Percentiles rank a stretch among this genome's conserved stretches.
Conservation (phyloP, 1,140 invertebrate species). For the Papilio machaon region DNA sequence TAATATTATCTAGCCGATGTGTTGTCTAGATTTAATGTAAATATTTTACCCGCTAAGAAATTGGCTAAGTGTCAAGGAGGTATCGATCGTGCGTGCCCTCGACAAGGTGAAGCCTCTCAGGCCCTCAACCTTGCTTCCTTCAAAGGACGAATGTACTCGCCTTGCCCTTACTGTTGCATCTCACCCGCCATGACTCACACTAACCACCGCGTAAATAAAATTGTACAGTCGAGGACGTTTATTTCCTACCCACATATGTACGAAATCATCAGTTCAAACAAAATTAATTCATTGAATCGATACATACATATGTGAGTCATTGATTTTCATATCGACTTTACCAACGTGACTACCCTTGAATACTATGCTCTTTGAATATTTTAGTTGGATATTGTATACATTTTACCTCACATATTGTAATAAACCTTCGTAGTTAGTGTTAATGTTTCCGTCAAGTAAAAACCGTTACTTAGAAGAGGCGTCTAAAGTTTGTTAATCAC, state of each 20-base stretch:
- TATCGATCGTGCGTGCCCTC: slow-evolving; percentile 15
- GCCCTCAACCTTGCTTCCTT: slow-evolving; percentile 25
- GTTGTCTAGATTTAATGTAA: not conserved
- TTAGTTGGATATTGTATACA: not conserved
- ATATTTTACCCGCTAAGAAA: not conserved
- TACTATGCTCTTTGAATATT: not conserved
- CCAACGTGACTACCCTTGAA: slow-evolving; percentile 3
- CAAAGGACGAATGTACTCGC: slow-evolving; percentile 13
- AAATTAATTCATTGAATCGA: not conserved
- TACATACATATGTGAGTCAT: slow-evolving; percentile 17
- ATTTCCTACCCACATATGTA: not conserved
- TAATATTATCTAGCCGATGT: too few relatives aligned
- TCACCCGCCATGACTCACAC: not conserved
- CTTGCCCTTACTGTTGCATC: not conserved
- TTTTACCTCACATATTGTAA: not conserved
- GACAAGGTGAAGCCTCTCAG: slow-evolving; percentile 23
- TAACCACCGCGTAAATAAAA: too few relatives aligned
- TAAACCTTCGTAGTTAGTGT: not conserved
- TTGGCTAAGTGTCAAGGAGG: not conserved
- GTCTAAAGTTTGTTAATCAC: too few relatives aligned
- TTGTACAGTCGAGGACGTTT: not conserved
- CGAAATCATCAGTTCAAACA: too few relatives aligned
- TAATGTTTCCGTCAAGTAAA: not conserved
- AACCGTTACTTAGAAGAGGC: too few relatives aligned
- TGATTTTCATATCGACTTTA: slow-evolving; percentile 18